Percentiles rank a stretch among this genome's conserved stretches.
phyloP scores from a whole-genome alignment of 2,113 vertebrate species.

The Scartelaos histophorus region DNA sequence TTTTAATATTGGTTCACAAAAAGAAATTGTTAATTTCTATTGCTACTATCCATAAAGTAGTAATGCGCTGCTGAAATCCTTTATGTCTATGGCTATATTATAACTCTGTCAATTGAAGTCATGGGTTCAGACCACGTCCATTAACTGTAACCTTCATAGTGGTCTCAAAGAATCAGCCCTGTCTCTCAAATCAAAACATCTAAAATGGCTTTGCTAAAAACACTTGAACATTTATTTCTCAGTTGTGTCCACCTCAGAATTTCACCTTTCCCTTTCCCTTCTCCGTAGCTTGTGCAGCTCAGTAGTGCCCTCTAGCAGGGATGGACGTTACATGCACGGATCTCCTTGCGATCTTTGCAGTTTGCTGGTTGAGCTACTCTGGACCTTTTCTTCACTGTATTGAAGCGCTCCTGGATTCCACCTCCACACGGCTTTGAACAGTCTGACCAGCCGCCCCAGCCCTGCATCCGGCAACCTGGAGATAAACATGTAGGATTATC shows the following conservation, averaged over 20 bases:
- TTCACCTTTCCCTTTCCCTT: background rate
- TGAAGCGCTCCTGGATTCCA: conserved; percentile 90
- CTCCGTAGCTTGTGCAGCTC: conserved; percentile 12
- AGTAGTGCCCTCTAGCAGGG: conserved; percentile 82
- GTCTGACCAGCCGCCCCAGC: conserved; percentile 90
- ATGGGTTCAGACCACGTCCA: background rate
- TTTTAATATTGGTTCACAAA: background rate
- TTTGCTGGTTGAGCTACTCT: conserved; percentile 80
- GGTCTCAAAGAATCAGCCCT: conserved; percentile 42
- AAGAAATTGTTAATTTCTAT: background rate
- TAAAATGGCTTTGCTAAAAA: conserved; percentile 53
- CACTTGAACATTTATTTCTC: background rate
- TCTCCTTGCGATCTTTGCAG: conserved; percentile 92
- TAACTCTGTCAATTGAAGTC: background rate
- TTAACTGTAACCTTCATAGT: conserved; percentile 25
- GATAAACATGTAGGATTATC: conserved; percentile 10
- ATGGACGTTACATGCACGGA: conserved; percentile 89
- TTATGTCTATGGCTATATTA: conserved; percentile 1
- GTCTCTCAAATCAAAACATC: conserved; percentile 36
- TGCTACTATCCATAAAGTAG: background rate
- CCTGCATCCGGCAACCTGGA: conserved; percentile 86
- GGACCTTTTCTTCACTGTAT: conserved; percentile 85
- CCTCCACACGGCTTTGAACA: conserved; percentile 90
- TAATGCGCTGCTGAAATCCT: background rate
- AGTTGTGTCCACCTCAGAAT: background rate